Evolutionary conservation across 2,113 vertebrate genomes (phyloP).

Genomic region (Arenaria interpres): DNA sequence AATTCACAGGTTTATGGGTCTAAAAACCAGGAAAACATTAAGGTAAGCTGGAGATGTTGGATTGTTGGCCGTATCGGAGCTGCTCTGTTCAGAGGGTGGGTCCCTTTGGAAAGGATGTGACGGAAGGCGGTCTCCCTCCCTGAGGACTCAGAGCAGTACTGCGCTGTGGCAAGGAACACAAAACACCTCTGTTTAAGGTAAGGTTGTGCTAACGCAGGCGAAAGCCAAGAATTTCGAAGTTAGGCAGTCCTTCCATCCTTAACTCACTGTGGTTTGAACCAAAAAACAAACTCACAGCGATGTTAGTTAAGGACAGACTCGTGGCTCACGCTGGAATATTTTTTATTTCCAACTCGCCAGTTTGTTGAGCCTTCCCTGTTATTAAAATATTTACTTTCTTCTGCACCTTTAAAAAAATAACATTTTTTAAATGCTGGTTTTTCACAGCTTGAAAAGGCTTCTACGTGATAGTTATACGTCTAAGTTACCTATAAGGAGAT

Average conservation of each 20-base stretch:
- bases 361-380: background rate
- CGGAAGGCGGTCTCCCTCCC: background rate
- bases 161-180: background rate
- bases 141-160: background rate
- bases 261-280: constrained; percentile 3
- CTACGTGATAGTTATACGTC: background rate
- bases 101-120: background rate
- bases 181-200: constrained; percentile 35
- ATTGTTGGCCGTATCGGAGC: background rate
- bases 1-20: background rate
- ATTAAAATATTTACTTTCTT: constrained; percentile 8
- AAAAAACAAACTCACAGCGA: background rate
- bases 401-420: background rate
- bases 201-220: background rate
- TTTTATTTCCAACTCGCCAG: background rate
- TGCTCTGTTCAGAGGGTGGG: background rate
- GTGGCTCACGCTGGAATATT: background rate
- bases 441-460: background rate
- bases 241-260: constrained; percentile 23
- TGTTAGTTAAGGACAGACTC: background rate
- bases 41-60: background rate
- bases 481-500: background rate
- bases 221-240: constrained; percentile 24
- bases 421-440: too few relatives aligned
- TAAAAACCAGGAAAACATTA: background rate